Conservation (phyloP, 2,113 vertebrate species). For the Oxyura jamaicensis region DNA sequence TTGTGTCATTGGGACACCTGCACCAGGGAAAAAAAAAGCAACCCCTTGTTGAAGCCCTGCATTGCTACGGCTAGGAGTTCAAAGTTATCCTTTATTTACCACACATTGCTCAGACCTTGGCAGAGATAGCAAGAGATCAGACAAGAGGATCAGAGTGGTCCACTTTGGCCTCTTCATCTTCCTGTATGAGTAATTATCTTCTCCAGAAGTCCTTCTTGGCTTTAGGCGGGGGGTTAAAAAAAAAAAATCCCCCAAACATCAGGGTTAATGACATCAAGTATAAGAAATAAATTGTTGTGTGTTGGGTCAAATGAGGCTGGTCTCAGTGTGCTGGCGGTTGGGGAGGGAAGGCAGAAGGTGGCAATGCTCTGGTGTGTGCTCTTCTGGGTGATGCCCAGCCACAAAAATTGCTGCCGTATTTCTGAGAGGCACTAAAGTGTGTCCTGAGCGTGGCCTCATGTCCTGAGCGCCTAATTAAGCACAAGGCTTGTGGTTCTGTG, state of each 20-base stretch:
- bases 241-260: not conserved
- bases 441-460: not conserved
- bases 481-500: not conserved
- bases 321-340: accelerated
- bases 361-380: not conserved
- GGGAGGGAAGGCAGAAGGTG: not conserved
- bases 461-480: constrained; percentile 1
- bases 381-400: not conserved
- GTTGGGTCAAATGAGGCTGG: not conserved
- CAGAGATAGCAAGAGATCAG: not conserved
- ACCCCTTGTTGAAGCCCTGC: not conserved
- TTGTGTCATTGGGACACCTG: not conserved
- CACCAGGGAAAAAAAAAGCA: not conserved
- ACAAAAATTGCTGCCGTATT: not conserved
- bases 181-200: not conserved
- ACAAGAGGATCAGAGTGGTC: not conserved
- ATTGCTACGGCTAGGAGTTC: not conserved
- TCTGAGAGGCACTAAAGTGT: not conserved
- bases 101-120: not conserved
- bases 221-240: not conserved
- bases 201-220: not conserved
- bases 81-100: not conserved
- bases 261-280: constrained; percentile 11
- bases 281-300: not conserved
- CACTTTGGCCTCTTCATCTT: not conserved